A percentile compares a stretch with the other conserved stretches of the same genome.
Evolutionary conservation across 2,888 invertebrate genomes (phyloP).

Genomic region (Mesodorylaimus sp.): DNA sequence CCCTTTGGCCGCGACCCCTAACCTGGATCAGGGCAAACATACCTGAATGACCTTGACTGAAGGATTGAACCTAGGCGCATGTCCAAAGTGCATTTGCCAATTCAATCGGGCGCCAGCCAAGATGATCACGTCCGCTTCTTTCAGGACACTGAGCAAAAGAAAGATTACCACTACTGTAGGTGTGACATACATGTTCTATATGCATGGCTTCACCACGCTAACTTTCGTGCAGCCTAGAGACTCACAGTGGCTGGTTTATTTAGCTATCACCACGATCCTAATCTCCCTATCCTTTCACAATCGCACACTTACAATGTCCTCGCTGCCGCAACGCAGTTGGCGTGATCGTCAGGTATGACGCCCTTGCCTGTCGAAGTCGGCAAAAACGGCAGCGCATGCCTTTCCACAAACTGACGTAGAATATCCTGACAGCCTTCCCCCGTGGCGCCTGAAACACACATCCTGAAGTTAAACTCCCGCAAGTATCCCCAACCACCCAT

Average conservation of each 20-base stretch:
- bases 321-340: slow-evolving; percentile 62
- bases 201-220: no score
- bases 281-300: no score
- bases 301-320: slow-evolving; percentile 46
- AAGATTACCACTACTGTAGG: no score
- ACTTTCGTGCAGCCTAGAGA: no score
- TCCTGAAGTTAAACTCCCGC: neutral
- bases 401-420: slow-evolving; percentile 48
- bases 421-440: slow-evolving; percentile 62
- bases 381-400: slow-evolving; percentile 62
- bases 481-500: no score
- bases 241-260: no score
- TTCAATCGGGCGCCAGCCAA: slow-evolving; percentile 76
- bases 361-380: slow-evolving; percentile 80
- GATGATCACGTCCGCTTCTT: slow-evolving; percentile 68
- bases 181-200: no score
- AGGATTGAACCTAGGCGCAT: slow-evolving; percentile 58
- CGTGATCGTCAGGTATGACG: slow-evolving; percentile 37
- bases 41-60: slow-evolving; percentile 76
- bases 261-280: no score
- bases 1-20: slow-evolving; percentile 70
- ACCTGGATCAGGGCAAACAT: slow-evolving; percentile 51
- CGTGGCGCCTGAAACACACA: slow-evolving; percentile 38
- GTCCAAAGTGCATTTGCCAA: slow-evolving; percentile 94
- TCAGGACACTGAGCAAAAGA: slow-evolving; percentile 46